These are phyloP conservation scores for Otus scops DNA, from an alignment of 2,797 vertebrate genomes.

Conservation along the genomic window DNA sequence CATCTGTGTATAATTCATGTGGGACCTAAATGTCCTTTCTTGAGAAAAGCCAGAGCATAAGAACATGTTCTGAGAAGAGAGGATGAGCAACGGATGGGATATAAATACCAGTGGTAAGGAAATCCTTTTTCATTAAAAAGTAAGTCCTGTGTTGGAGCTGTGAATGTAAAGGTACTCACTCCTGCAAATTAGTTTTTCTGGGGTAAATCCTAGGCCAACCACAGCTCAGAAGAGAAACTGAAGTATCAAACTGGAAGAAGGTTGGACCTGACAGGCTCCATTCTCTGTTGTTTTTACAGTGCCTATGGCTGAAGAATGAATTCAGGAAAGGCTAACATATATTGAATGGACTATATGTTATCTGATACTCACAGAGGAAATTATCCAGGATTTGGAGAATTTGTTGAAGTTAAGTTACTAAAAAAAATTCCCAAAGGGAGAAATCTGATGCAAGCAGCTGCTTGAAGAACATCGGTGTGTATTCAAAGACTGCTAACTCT, in stretches of 20 bases:
- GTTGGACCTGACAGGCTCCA: background rate
- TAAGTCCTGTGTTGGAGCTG: background rate
- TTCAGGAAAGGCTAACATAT: background rate
- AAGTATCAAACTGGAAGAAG: background rate
- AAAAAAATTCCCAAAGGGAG: background rate
- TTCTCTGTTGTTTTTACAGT: background rate
- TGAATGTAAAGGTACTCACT: background rate
- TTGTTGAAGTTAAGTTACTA: background rate
- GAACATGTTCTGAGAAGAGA: background rate
- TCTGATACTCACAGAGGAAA: background rate
- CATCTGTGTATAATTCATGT: background rate
- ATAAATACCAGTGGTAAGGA: fast-evolving
- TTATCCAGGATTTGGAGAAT: background rate
- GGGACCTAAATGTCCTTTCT: background rate
- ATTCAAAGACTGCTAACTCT: background rate
- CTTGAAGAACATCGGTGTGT: background rate
- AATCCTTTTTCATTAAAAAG: background rate
- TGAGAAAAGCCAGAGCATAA: background rate
- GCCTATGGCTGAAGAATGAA: background rate
- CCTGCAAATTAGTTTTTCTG: background rate
- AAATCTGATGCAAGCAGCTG: background rate
- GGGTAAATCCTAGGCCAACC: background rate
- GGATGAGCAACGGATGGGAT: background rate
- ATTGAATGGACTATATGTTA: background rate
- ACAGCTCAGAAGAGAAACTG: background rate